phyloP scores from a whole-genome alignment of 2,113 vertebrate species.

The Heliornis fulica region DNA sequence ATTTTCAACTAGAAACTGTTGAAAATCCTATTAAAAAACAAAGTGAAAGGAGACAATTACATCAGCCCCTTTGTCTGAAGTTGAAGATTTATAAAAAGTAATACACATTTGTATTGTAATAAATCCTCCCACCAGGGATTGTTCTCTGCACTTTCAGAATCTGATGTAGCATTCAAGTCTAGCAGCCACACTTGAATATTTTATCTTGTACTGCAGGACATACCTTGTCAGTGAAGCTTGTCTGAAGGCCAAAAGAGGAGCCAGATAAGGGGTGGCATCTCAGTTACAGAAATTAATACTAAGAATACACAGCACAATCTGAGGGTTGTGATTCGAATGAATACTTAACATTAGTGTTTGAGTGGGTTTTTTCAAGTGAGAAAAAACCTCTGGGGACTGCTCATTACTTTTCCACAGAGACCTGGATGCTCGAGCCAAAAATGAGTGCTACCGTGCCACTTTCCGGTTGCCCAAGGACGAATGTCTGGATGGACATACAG shows the following conservation, averaged over 20 bases:
- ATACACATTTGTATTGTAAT: not conserved
- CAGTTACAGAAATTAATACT: constrained; percentile 17
- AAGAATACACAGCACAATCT: not conserved
- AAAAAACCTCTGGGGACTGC: not conserved
- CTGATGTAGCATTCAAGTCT: not conserved
- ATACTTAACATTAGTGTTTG: not conserved
- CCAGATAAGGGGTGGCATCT: constrained; percentile 27
- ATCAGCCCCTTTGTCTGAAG: not conserved
- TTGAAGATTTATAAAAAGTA: not conserved
- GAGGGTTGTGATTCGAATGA: not conserved
- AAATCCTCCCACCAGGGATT: not conserved
- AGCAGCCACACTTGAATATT: not conserved
- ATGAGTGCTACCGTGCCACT: constrained; percentile 88
- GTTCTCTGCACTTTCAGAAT: not conserved
- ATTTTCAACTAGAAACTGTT: not conserved
- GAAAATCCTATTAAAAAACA: not conserved
- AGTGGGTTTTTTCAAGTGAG: not conserved
- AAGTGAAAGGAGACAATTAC: not conserved
- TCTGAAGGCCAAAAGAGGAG: constrained; percentile 26
- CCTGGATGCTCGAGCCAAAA: constrained; percentile 93
- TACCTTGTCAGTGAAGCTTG: not conserved
- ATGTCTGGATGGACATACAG: constrained; percentile 92
- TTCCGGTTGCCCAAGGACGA: constrained; percentile 92
- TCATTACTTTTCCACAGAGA: constrained; percentile 76
- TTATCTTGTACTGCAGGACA: not conserved